phyloP scores from a whole-genome alignment of 2,888 invertebrate genomes.

The Eubasilissa splendida region DNA sequence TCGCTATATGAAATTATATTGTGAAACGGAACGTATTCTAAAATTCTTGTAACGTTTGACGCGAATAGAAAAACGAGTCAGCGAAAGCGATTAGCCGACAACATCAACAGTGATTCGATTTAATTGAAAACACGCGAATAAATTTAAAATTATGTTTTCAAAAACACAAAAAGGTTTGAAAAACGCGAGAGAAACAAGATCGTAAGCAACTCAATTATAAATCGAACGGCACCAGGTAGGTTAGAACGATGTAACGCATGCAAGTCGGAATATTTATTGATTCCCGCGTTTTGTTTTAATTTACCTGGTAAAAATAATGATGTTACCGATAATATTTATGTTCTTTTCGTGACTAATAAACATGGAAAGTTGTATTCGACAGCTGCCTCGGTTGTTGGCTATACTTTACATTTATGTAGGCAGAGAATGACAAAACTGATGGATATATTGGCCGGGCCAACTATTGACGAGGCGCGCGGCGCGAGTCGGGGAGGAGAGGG shows the following conservation, averaged over 20 bases:
- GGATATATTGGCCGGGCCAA: conserved; percentile 53
- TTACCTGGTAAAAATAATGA: conserved; percentile 54
- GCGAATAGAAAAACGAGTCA: no score
- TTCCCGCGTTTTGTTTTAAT: conserved; percentile 43
- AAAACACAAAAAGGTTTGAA: conserved; percentile 1
- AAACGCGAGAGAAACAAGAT: conserved; percentile 9
- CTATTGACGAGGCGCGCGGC: not conserved
- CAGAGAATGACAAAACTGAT: conserved; percentile 57
- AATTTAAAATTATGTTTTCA: not conserved
- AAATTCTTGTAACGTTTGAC: no score
- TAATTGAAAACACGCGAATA: not conserved
- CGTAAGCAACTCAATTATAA: conserved; percentile 49
- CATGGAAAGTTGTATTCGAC: conserved; percentile 56
- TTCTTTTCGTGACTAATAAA: conserved; percentile 58
- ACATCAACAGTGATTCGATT: not conserved
- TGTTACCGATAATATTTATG: conserved; percentile 56
- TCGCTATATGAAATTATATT: no score
- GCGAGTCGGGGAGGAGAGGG: no score
- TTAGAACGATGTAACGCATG: conserved; percentile 1
- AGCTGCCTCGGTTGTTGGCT: conserved; percentile 52
- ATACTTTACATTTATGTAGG: conserved; percentile 53
- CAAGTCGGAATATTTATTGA: conserved; percentile 10
- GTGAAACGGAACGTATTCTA: no score
- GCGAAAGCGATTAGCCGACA: not conserved
- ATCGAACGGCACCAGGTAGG: not conserved